A percentile compares a stretch with the other conserved stretches of the same genome.
These are phyloP conservation scores for Gymnosoma rotundatum DNA, from an alignment of 2,888 invertebrate genomes.

Conservation along the genomic window DNA sequence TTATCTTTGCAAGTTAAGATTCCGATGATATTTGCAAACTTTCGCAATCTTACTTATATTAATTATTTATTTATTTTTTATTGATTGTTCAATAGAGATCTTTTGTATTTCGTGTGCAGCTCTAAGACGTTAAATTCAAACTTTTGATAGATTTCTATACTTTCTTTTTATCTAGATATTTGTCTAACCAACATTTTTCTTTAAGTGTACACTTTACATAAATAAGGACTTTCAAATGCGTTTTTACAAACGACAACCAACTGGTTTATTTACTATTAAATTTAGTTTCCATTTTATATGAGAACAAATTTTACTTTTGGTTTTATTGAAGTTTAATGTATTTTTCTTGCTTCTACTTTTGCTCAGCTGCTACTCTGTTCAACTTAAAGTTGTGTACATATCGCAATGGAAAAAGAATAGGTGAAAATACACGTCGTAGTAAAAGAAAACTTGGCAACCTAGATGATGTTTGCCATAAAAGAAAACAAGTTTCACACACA, in stretches of 20 bases:
- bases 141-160: too few species aligned
- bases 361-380: neutral
- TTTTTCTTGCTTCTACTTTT: constrained; percentile 11
- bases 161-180: neutral
- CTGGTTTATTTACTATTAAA: constrained; percentile 43
- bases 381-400: constrained; percentile 17
- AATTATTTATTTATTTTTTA: too few species aligned
- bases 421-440: neutral
- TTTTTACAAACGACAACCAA: constrained; percentile 22
- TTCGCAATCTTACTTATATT: too few species aligned
- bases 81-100: too few species aligned
- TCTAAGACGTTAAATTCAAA: too few species aligned
- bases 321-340: constrained; percentile 64
- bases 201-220: constrained; percentile 3
- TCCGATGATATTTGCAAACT: too few species aligned
- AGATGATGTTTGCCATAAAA: constrained; percentile 40
- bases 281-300: constrained; percentile 31
- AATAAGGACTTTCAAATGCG: constrained; percentile 27
- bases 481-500: constrained; percentile 21
- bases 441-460: constrained; percentile 51
- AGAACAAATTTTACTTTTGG: constrained; percentile 65
- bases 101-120: too few species aligned
- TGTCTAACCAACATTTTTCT: neutral
- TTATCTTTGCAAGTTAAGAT: too few species aligned
- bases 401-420: neutral